These are phyloP conservation scores for Vollenhovia emeryi DNA, from an alignment of 1,140 invertebrate species.

Conservation along the genomic window DNA sequence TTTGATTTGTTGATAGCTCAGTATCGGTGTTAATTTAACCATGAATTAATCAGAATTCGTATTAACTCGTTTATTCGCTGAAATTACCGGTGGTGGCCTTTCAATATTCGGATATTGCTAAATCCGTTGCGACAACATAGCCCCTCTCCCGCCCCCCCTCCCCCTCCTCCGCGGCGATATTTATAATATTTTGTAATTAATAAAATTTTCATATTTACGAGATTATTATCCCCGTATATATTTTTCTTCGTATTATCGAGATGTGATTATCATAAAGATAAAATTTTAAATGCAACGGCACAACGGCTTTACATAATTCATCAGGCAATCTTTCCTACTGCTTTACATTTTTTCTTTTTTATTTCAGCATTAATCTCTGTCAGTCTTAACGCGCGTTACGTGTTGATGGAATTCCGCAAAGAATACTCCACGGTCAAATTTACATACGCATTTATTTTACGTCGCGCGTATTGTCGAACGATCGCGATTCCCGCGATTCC, in stretches of 20 bases:
- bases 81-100: conserved; percentile 34
- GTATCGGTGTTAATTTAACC: conserved; percentile 48
- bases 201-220: conserved; percentile 44
- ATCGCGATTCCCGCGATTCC: background rate
- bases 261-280: conserved; percentile 16
- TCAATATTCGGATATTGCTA: conserved; percentile 15
- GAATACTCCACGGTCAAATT: background rate
- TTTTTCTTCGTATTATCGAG: conserved; percentile 11
- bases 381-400: background rate
- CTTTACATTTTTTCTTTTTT: background rate
- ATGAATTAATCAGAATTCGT: conserved; percentile 52
- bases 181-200: conserved; percentile 31
- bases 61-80: conserved; percentile 48
- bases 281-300: background rate
- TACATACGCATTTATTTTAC: background rate
- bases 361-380: conserved; percentile 4
- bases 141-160: background rate
- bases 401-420: background rate
- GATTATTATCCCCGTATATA: background rate
- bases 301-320: conserved; percentile 4
- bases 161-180: background rate
- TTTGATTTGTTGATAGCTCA: conserved; percentile 48
- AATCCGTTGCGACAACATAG: background rate
- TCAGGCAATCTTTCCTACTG: background rate
- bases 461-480: background rate